phyloP scores from a whole-genome alignment of 2,888 invertebrate species.

The Scaptomyza tumidula region DNA sequence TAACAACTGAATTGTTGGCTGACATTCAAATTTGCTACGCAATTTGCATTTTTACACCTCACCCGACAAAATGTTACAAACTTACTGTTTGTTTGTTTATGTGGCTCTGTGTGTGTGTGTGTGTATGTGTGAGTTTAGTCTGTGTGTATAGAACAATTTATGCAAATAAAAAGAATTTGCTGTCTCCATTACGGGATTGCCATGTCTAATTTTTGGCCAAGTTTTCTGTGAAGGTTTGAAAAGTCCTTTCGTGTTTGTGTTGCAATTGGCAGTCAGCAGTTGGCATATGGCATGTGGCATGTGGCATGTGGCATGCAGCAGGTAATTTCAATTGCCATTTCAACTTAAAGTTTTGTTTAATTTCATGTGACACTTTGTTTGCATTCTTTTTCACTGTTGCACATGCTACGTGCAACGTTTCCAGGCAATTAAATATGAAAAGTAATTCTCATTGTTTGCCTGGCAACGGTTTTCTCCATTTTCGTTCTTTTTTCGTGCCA shows the following conservation, averaged over 20 bases:
- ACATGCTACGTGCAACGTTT: slow-evolving; percentile 7
- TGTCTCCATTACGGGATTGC: slow-evolving; percentile 75
- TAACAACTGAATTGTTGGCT: slow-evolving; percentile 74
- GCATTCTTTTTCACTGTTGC: slow-evolving; percentile 39
- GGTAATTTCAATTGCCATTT: slow-evolving; percentile 56
- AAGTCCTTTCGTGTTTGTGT: slow-evolving; percentile 58
- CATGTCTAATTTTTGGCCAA: slow-evolving; percentile 54
- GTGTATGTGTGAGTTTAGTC: slow-evolving; percentile 11
- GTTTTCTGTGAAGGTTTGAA: slow-evolving; percentile 27
- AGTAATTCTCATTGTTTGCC: slow-evolving; percentile 66
- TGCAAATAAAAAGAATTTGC: slow-evolving; percentile 75
- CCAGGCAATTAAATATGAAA: slow-evolving; percentile 72
- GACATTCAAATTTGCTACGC: slow-evolving; percentile 76
- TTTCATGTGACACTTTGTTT: slow-evolving; percentile 58
- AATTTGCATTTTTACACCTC: slow-evolving; percentile 66
- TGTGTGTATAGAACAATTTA: slow-evolving; percentile 49
- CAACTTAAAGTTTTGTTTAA: slow-evolving; percentile 52
- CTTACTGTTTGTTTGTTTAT: slow-evolving; percentile 13
- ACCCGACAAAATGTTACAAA: slow-evolving; percentile 4
- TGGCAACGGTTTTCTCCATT: slow-evolving; percentile 34
- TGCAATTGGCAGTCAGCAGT: slow-evolving; percentile 43
- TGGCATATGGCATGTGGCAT: slow-evolving; percentile 35
- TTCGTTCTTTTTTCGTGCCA: slow-evolving; percentile 6
- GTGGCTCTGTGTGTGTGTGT: slow-evolving; percentile 19
- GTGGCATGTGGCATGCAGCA: slow-evolving; percentile 39